Conservation (phyloP, 2,797 vertebrate species). For the Sebastes cheni region DNA sequence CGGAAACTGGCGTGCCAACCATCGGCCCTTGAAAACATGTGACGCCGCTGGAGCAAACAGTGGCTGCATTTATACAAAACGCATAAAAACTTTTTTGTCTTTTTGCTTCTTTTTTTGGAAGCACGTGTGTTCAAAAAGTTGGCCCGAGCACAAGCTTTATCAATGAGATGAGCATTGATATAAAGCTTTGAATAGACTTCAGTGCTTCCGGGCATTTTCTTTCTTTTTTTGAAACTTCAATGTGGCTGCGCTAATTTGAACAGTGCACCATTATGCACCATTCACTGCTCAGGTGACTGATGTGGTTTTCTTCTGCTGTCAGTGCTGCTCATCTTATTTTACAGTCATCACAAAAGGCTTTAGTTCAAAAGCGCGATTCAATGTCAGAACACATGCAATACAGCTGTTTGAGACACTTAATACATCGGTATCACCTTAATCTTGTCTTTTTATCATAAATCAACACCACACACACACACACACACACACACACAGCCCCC, state of each 20-base stretch:
- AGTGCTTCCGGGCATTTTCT: slow-evolving; percentile 36
- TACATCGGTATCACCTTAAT: slow-evolving; percentile 58
- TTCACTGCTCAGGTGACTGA: slow-evolving; percentile 69
- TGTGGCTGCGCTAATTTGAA: slow-evolving; percentile 39
- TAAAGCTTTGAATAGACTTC: slow-evolving; percentile 48
- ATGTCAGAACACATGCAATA: slow-evolving; percentile 33
- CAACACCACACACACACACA: neutral
- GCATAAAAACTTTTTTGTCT: neutral
- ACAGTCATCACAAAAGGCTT: slow-evolving; percentile 54
- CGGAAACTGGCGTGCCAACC: slow-evolving; percentile 24
- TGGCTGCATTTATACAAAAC: slow-evolving; percentile 14
- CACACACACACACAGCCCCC: neutral
- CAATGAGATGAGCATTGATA: slow-evolving; percentile 21
- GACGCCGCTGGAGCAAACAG: slow-evolving; percentile 19
- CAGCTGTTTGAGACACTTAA: slow-evolving; percentile 63
- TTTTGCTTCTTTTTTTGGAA: slow-evolving; percentile 16
- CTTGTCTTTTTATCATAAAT: slow-evolving; percentile 35
- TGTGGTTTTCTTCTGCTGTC: slow-evolving; percentile 58
- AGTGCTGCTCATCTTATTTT: slow-evolving; percentile 59
- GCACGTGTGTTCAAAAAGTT: slow-evolving; percentile 32
- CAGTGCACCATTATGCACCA: slow-evolving; percentile 49
- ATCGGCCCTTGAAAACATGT: slow-evolving; percentile 31
- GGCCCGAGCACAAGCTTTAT: slow-evolving; percentile 25
- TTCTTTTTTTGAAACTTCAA: slow-evolving; percentile 27
- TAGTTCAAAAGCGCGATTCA: slow-evolving; percentile 51